Base-by-base conservation (phyloP, 1,140 invertebrate species). In the Hypsibius dujardini region DNA sequence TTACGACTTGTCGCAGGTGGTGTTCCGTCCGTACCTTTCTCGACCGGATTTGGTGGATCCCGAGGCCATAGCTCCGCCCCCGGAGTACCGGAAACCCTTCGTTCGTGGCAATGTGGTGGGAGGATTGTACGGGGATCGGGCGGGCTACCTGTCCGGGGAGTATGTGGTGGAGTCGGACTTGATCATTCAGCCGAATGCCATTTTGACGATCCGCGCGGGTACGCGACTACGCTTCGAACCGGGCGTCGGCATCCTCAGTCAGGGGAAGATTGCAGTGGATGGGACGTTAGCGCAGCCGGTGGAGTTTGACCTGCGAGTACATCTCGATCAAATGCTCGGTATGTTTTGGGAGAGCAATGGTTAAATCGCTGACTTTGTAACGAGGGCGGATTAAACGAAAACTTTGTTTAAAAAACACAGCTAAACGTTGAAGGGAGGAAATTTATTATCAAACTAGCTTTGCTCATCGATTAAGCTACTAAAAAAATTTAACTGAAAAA, bases 1-100 rank as follows among this genome's bases (percentile, higher is more conserved):
- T 72, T 95, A 91, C 75, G 93, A 93, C 81, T 80, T 95, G 67
- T 91, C 91, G 0, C 89, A 87, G 79, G 88, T 95, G 70, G 80
- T 84, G 73, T 94, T 90, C 74, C 82, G 91, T 70, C 91, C 90
- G 1, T 94, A 88, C 77, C 80, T 94, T 47, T 88, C 86, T 74
- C 87, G 91, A 0, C 87, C 88, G 0, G 84, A 85, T 67, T 92
- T 92, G 77, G 82, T 85, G 72, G 80, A 81, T 1, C 83, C 84
- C 0, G 84, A 83, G 47, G 84, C 84, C 0, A 86, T 86, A 75
- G 47, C 71, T 72, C 73, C 72, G 73, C 69, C 75, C 74, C 62
- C 62, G 62, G 62, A 67, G 45, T 42, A 14, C 62, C 7, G 62
- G 7, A 7, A 7, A 7, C 62, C 7, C 3, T 67, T 67, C 42